A percentile compares a stretch with the other conserved stretches of the same genome.
phyloP scores from a whole-genome alignment of 1,140 invertebrate species.

The Artemia franciscana region DNA sequence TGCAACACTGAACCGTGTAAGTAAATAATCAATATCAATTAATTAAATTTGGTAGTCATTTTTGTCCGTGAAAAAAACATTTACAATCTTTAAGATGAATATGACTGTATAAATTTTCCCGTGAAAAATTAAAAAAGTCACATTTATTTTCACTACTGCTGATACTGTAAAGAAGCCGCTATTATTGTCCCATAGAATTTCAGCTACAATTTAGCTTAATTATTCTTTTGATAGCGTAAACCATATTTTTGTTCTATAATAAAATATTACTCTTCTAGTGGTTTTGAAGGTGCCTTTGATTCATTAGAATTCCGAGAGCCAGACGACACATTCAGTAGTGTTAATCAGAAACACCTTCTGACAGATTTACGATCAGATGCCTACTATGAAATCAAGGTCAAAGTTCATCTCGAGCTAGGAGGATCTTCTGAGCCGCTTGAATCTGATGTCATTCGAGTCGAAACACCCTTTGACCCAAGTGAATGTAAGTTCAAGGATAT shows the following conservation, averaged over 20 bases:
- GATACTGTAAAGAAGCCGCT: no score
- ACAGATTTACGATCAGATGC: not conserved
- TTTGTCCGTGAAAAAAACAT: no score
- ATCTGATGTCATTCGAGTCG: not conserved
- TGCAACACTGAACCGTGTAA: no score
- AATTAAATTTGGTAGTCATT: no score
- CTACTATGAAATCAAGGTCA: not conserved
- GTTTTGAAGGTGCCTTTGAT: not conserved
- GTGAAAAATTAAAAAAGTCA: no score
- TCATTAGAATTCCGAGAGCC: not conserved
- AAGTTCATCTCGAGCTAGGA: not conserved
- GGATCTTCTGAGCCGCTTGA: not conserved
- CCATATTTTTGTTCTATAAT: not conserved
- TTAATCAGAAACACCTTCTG: not conserved
- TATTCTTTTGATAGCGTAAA: no score
- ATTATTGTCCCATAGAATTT: no score
- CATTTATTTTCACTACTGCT: no score
- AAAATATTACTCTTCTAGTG: not conserved
- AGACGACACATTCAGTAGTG: not conserved
- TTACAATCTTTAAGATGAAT: no score
- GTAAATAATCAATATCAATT: no score
- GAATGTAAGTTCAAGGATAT: not conserved
- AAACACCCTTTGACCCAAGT: not conserved
- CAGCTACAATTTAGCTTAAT: no score
- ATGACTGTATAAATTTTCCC: no score